These are phyloP conservation scores for Acipenser oxyrinchus DNA, from an alignment of 2,797 vertebrate species.

Conservation along the genomic window DNA sequence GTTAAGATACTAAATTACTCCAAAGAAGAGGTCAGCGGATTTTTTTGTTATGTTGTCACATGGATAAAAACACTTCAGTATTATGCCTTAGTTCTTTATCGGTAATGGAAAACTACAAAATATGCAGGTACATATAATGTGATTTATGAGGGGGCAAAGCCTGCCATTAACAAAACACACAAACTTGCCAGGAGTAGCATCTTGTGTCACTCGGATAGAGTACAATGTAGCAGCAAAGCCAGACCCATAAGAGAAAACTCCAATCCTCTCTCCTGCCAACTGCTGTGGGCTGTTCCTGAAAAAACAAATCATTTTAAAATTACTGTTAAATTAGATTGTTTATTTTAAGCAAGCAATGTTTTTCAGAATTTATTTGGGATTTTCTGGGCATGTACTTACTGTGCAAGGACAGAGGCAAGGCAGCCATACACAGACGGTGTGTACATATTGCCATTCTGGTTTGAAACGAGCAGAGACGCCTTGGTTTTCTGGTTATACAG, in stretches of 20 bases:
- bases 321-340: not conserved
- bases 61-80: not conserved
- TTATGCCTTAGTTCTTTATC: not conserved
- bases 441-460: slow-evolving; percentile 97
- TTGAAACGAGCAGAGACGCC: slow-evolving; percentile 82
- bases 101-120: not conserved
- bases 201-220: slow-evolving; percentile 82
- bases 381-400: slow-evolving; percentile 59
- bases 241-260: slow-evolving; percentile 91
- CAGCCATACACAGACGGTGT: slow-evolving; percentile 94
- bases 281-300: slow-evolving; percentile 72
- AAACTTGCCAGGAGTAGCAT: slow-evolving; percentile 84
- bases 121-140: not conserved
- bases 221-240: slow-evolving; percentile 92
- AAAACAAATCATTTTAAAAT: slow-evolving; percentile 7
- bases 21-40: no score
- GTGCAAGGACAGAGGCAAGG: slow-evolving; percentile 82
- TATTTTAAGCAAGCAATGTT: not conserved
- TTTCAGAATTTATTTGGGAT: not conserved
- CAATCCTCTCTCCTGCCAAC: slow-evolving; percentile 81
- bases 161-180: not conserved
- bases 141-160: not conserved
- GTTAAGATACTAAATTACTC: no score
- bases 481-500: slow-evolving; percentile 89
- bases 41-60: not conserved